Base-by-base conservation (phyloP, 2,888 invertebrate genomes). In the Urechis unicinctus region DNA sequence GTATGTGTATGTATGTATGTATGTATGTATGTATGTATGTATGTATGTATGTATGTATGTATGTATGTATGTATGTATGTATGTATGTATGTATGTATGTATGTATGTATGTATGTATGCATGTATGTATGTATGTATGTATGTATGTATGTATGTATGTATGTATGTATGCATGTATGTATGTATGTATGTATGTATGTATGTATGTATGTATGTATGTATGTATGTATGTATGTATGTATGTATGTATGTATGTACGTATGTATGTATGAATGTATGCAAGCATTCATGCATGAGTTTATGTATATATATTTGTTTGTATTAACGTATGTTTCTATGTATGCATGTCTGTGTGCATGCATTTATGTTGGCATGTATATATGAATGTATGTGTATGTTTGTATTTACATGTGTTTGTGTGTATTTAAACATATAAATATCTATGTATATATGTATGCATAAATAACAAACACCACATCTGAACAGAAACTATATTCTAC, bases 151-250 rank as follows among this genome's bases (percentile, higher is more conserved):
- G n/a, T n/a, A n/a, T n/a, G n/a, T n/a, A n/a, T n/a, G n/a, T n/a
- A n/a, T n/a, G n/a, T n/a, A n/a, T n/a, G n/a, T n/a, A n/a, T n/a
- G n/a, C n/a, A n/a, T n/a, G n/a, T n/a, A n/a, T n/a, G n/a, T n/a
- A 49, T 29, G 22, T n/a, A 49, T 22, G 22, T n/a, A 49, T 29
- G 22, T n/a, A 3, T 29, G 22, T 3, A 49, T 49, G 2, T 25
- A 49, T 49, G 22, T 25, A 49, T 49, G 22, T 25, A 49, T 49
- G 22, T 4, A 49, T 49, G 22, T 4, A 49, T 49, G 22, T 25
- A 49, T 49, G 22, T 25, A 49, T 49, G 5, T 25, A 49, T 29
- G 30, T n/a, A 25, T 28, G 30, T 25, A 25, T 25, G n/a, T 3
- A 45, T 45, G 22, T 3, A 45, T 45, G 22, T 3, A 45, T 45